Evolutionary conservation across 30 jellyfish, hydroid and myxozoan species (phyloP).

Genomic region (Hydractinia symbiolongicarpus): DNA sequence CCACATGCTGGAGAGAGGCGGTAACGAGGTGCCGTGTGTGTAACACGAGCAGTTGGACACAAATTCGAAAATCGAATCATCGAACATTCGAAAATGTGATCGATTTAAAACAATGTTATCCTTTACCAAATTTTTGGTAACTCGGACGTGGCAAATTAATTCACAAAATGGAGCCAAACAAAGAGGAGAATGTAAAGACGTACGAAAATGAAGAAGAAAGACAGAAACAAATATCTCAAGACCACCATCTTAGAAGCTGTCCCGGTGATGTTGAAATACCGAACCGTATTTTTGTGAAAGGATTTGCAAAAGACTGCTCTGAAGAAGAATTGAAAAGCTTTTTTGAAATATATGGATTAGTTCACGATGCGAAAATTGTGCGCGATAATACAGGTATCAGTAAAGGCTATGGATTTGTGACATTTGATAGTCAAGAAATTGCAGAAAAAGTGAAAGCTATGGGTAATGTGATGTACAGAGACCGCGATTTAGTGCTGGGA

Average conservation of each 20-base stretch:
- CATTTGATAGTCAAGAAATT: slow-evolving; percentile 92
- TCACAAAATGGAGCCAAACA: too few relatives aligned
- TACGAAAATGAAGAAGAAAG: too few relatives aligned
- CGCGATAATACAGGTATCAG: slow-evolving; percentile 70
- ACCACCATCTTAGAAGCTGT: not conserved
- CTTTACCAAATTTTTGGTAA: too few relatives aligned
- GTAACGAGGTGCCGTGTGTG: too few relatives aligned
- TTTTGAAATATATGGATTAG: slow-evolving; percentile 76
- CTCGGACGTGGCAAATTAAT: too few relatives aligned
- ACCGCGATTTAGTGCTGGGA: slow-evolving; percentile 79
- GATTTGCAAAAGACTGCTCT: slow-evolving; percentile 75
- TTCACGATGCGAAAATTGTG: slow-evolving; percentile 80
- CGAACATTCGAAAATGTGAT: too few relatives aligned
- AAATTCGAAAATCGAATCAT: too few relatives aligned
- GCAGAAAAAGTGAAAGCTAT: slow-evolving; percentile 64
- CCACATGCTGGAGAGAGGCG: too few relatives aligned
- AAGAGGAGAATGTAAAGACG: too few relatives aligned
- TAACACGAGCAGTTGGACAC: too few relatives aligned
- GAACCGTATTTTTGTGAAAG: slow-evolving; percentile 83
- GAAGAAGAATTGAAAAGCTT: slow-evolving; percentile 76
- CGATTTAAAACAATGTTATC: too few relatives aligned
- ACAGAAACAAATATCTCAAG: not conserved
- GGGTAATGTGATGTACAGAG: slow-evolving; percentile 65
- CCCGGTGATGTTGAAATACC: slow-evolving; percentile 95
- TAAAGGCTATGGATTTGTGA: slow-evolving; percentile 64